Evolutionary conservation across 2,797 vertebrate genomes (phyloP).

Genomic region (Typhlichthys eigenmanni): DNA sequence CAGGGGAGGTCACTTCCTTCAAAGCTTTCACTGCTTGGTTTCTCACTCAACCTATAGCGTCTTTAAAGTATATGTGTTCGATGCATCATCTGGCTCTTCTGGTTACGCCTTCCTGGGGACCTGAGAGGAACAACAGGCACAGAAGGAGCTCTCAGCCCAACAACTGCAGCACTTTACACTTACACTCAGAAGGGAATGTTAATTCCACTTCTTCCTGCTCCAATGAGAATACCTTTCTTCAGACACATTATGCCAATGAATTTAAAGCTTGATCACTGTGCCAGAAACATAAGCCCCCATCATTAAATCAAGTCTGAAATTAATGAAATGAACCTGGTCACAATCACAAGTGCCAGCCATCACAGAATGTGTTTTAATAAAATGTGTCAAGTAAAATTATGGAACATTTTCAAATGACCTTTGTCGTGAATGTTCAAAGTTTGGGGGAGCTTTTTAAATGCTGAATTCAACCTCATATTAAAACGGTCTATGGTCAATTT

Average conservation of each 20-base stretch:
- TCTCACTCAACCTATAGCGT: too few relatives aligned
- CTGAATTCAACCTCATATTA: background rate
- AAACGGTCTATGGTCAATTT: background rate
- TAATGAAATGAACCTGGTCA: constrained; percentile 70
- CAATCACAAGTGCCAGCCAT: constrained; percentile 60
- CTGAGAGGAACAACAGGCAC: too few relatives aligned
- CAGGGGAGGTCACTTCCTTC: too few relatives aligned
- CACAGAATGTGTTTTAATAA: constrained; percentile 20
- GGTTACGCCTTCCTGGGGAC: too few relatives aligned
- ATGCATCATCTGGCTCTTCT: too few relatives aligned
- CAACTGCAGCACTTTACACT: too few relatives aligned
- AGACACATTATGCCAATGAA: constrained; percentile 78
- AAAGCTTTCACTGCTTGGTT: too few relatives aligned
- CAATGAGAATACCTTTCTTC: constrained; percentile 63
- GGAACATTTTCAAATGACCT: constrained; percentile 13
- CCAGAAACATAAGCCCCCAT: constrained; percentile 67
- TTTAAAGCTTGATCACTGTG: constrained; percentile 66
- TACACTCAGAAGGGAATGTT: too few relatives aligned
- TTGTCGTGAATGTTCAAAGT: constrained; percentile 26
- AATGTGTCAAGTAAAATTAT: constrained; percentile 10
- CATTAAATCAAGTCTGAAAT: constrained; percentile 77
- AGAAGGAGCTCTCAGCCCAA: too few relatives aligned
- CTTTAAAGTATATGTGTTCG: too few relatives aligned
- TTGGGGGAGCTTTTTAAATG: constrained; percentile 12
- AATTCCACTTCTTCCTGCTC: constrained; percentile 52